Percentiles rank a stretch among this genome's conserved stretches.
These are phyloP conservation scores for Aleiodes alternator DNA, from an alignment of 2,888 invertebrate genomes.

Conservation along the genomic window DNA sequence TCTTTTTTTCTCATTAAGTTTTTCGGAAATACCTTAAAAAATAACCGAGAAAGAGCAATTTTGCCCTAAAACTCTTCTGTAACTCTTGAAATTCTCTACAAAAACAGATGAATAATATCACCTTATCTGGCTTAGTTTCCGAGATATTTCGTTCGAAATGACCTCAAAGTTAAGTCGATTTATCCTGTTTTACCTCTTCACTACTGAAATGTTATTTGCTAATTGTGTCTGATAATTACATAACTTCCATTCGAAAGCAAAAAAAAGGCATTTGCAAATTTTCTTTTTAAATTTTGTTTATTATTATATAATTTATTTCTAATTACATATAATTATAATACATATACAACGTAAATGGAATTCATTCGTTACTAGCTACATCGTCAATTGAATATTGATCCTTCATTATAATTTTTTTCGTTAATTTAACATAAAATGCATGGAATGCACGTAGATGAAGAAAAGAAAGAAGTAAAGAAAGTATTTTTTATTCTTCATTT, in stretches of 20 bases:
- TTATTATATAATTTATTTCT: constrained; percentile 9
- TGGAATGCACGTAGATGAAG: constrained; percentile 13
- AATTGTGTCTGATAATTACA: neutral
- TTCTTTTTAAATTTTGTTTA: constrained; percentile 5
- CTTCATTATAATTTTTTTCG: neutral
- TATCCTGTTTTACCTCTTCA: too few species aligned
- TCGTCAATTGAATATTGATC: neutral
- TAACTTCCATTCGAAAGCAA: neutral
- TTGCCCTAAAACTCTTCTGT: too few species aligned
- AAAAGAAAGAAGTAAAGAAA: neutral
- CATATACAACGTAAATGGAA: constrained; percentile 28
- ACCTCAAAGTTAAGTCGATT: too few species aligned
- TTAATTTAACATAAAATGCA: neutral
- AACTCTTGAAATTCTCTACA: too few species aligned
- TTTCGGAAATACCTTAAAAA: too few species aligned
- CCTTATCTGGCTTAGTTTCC: too few species aligned
- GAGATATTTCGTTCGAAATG: too few species aligned
- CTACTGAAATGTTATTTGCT: too few species aligned
- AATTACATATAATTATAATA: constrained; percentile 20
- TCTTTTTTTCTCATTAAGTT: too few species aligned
- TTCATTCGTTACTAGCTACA: constrained; percentile 16
- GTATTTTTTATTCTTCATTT: neutral
- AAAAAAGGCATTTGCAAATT: neutral
- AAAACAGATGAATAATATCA: too few species aligned
- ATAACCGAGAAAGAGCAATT: too few species aligned